phyloP scores from a whole-genome alignment of 1,140 invertebrate species.

The Drosophila micromelanica region DNA sequence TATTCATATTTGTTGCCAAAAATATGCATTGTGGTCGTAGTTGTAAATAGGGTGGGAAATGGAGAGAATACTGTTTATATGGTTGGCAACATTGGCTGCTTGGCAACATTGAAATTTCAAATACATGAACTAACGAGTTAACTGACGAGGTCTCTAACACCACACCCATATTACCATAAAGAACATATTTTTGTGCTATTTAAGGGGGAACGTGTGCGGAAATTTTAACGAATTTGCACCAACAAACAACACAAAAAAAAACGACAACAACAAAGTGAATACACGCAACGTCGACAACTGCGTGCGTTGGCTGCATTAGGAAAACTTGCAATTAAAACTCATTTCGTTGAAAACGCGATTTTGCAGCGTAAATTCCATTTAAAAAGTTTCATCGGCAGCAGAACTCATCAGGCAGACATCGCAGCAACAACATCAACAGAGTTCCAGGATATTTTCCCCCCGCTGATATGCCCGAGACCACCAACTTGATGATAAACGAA shows the following conservation, averaged over 20 bases:
- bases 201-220: slow-evolving; percentile 49
- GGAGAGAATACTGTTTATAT: slow-evolving; percentile 7
- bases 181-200: slow-evolving; percentile 73
- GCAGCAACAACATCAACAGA: slow-evolving; percentile 6
- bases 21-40: slow-evolving; percentile 28
- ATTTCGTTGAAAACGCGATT: slow-evolving; percentile 79
- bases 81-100: slow-evolving; percentile 28
- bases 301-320: slow-evolving; percentile 72
- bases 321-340: slow-evolving; percentile 82
- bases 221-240: slow-evolving; percentile 50
- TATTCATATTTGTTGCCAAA: slow-evolving; percentile 49
- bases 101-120: slow-evolving; percentile 56
- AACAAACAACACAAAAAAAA: slow-evolving; percentile 14
- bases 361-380: slow-evolving; percentile 76
- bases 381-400: slow-evolving; percentile 57
- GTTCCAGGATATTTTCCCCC: background rate
- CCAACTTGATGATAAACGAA: slow-evolving; percentile 73
- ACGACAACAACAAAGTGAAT: slow-evolving; percentile 21
- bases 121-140: slow-evolving; percentile 46
- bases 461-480: background rate
- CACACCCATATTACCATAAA: slow-evolving; percentile 74
- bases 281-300: slow-evolving; percentile 29
- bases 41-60: background rate
- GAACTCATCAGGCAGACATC: slow-evolving; percentile 51
- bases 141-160: slow-evolving; percentile 11